Evolutionary conservation across 2,113 vertebrate species (phyloP), one percentile per base, ranked within the genome.

Genomic region (Gasterosteus nipponicus): DNA sequence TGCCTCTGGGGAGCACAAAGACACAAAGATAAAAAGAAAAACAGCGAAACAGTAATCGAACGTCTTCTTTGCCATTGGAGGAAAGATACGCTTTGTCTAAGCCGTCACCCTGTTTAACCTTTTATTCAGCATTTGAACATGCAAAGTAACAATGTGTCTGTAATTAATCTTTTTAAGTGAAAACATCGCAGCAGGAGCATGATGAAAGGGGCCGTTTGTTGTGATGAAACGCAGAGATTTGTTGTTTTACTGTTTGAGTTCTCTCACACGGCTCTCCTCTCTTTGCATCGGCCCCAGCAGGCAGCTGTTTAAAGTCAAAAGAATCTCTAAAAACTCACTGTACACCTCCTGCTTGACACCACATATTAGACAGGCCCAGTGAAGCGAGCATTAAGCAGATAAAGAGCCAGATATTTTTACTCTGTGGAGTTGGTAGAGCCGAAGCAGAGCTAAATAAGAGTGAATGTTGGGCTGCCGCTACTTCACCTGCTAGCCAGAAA

Each of bases 1-100:
- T 89, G 80, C 64, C 64, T 75, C 54, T 72, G 60, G 82, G 77
- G 35, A 81, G 62, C 60, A 67, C 66, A 83, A 69, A 82, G 73
- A 80, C 84, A 81, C 73, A 80, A 75, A 81, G 68, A 26, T 26
- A 26, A 26, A 26, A 26, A 26, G 22, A 26, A 26, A 26, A 54
- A 77, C 62, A 82, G 35, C 22, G 39, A 74, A 66, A 70, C 26
- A 47, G 54, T 69, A 62, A 86, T 83, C 68, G 41, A 65, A 81
- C 47, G 58, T 81, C 81, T 78, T 80, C 51, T 81, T 77, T 82
- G 10, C 18, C 42, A 39, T 14, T 63, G 22, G 26, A 83, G 38
- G 15, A 79, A 80, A 81, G 65, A 73, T 72, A 69, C 39, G 66
- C 8, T 77, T 72, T 67, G 54, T 59, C 31, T 54, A 42, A 71